A percentile compares a stretch with the other conserved stretches of the same genome.
phyloP scores from a whole-genome alignment of 2,888 invertebrate genomes.

The Troides aeacus region DNA sequence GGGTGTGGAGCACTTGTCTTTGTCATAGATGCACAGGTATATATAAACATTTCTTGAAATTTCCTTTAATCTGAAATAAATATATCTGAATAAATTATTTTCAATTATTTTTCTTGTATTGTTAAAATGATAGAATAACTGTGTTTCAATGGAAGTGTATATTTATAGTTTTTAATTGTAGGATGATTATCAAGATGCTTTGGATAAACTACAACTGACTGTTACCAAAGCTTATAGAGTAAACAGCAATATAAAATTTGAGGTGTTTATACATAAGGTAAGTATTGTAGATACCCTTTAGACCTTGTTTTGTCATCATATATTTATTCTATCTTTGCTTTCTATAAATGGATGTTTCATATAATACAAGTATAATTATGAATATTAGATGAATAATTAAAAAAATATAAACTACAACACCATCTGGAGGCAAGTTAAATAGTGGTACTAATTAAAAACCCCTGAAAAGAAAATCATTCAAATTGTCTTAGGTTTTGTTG shows the following conservation, averaged over 20 bases:
- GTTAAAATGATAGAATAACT: background rate
- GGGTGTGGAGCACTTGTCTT: conserved; percentile 98
- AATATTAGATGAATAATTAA: too few relatives aligned
- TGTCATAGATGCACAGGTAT: conserved; percentile 97
- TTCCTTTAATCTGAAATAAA: background rate
- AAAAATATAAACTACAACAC: too few relatives aligned
- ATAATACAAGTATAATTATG: too few relatives aligned
- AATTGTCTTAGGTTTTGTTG: too few relatives aligned
- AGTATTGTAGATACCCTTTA: conserved; percentile 35
- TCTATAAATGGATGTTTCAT: too few relatives aligned
- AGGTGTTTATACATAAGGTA: conserved; percentile 98
- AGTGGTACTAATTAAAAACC: too few relatives aligned
- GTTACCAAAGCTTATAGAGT: conserved; percentile 97
- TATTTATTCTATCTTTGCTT: too few relatives aligned
- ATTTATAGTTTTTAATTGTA: conserved; percentile 54
- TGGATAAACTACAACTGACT: conserved; percentile 94
- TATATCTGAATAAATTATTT: background rate
- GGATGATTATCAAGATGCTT: conserved; percentile 98
- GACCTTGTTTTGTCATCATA: background rate
- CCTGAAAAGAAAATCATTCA: too few relatives aligned
- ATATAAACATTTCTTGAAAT: background rate
- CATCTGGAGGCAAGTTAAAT: too few relatives aligned
- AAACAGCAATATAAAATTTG: conserved; percentile 97
- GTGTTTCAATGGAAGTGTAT: background rate
- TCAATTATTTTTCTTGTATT: background rate